Evolutionary conservation across 1,140 invertebrate species (phyloP).

Genomic region (Heliothis virescens): DNA sequence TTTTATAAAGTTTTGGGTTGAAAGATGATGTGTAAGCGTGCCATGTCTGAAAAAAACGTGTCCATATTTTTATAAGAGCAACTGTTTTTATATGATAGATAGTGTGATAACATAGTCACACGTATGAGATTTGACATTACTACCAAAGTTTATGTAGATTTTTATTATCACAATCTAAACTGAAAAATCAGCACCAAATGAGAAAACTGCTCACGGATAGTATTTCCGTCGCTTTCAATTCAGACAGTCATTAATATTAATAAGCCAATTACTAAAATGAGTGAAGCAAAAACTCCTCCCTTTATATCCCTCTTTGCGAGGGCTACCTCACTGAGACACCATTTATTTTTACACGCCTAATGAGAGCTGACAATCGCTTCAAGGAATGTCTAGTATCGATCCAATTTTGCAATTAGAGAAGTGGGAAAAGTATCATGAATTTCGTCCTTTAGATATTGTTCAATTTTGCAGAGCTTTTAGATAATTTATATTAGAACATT

Average conservation of each 20-base stretch:
- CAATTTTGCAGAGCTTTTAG: constrained; percentile 1
- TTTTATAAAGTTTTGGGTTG: constrained; percentile 6
- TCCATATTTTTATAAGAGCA: too few relatives aligned
- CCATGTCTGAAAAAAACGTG: not conserved
- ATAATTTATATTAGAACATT: too few relatives aligned
- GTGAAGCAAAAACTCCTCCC: constrained; percentile 66
- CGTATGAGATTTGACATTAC: too few relatives aligned
- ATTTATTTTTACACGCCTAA: constrained; percentile 77
- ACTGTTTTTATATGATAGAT: too few relatives aligned
- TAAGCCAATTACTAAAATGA: constrained; percentile 75
- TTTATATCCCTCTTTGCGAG: constrained; percentile 61
- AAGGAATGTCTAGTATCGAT: constrained; percentile 63
- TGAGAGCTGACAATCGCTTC: constrained; percentile 73
- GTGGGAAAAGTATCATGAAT: not conserved
- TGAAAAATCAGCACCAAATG: not conserved
- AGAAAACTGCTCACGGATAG: not conserved
- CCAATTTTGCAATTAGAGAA: constrained; percentile 40
- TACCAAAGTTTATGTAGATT: too few relatives aligned
- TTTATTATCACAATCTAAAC: too few relatives aligned
- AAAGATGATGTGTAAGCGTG: not conserved
- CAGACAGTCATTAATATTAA: constrained; percentile 52
- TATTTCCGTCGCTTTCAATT: constrained; percentile 20
- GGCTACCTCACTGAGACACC: constrained; percentile 57
- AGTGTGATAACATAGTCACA: too few relatives aligned
- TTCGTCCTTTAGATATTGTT: not conserved